Conservation (phyloP, 2,113 vertebrate genomes). For the Pterocles burchelli region DNA sequence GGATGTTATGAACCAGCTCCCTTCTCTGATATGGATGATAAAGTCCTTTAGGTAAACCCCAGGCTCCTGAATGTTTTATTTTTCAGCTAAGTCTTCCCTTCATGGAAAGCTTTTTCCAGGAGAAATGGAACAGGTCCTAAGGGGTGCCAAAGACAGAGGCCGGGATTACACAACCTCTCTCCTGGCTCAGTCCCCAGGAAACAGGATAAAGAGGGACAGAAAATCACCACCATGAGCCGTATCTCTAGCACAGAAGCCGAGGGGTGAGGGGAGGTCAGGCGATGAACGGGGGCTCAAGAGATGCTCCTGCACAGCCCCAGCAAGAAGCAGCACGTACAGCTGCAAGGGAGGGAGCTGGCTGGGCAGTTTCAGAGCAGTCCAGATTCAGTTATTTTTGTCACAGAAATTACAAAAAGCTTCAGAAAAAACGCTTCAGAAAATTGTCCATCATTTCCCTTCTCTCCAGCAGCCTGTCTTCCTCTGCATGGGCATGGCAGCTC, state of each 20-base stretch:
- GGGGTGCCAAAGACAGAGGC: neutral
- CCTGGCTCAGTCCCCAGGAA: neutral
- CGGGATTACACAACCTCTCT: neutral
- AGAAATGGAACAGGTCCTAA: constrained; percentile 6
- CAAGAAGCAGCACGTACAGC: neutral
- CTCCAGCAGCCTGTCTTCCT: neutral
- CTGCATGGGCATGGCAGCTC: neutral
- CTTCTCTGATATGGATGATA: neutral
- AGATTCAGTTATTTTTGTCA: neutral
- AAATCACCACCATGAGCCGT: neutral
- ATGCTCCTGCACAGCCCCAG: neutral
- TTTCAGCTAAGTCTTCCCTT: neutral
- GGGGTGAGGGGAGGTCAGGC: neutral
- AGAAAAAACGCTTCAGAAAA: neutral
- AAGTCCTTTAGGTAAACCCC: neutral
- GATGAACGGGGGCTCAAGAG: neutral
- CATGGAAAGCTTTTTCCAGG: neutral
- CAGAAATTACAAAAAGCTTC: no score
- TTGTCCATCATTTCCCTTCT: neutral
- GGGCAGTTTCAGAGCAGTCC: neutral
- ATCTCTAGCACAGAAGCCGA: neutral
- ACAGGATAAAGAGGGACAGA: neutral
- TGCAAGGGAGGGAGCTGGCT: neutral
- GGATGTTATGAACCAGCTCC: neutral
- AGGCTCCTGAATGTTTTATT: neutral